Evolutionary conservation across 2,797 vertebrate genomes (phyloP), one percentile per base, ranked within the genome.

Genomic region (Semotilus atromaculatus): DNA sequence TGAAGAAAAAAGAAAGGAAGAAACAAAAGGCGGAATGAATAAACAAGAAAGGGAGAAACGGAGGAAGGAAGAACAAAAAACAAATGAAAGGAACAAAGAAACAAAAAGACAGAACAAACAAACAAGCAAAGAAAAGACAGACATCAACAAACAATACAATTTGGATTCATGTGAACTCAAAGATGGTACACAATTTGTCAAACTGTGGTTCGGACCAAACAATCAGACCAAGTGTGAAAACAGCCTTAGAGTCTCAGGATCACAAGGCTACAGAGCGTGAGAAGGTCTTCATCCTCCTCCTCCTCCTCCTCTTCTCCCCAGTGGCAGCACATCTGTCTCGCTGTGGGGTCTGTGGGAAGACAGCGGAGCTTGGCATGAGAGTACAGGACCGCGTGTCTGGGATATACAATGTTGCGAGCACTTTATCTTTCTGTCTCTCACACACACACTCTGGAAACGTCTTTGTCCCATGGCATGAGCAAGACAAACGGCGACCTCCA

Each of bases 391-490:
- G 8, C 5, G 18, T 64, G 76, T 79, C 76, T 79, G 38, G 76
- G 76, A 66, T 66, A 31, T 48, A 66, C 40, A 45, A 66, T 66
- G 40, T 8, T 45, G 18, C 18, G 76, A 66, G 48, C 14, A 48
- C 53, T 6, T 23, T 51, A 58, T 72, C 31, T 38, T 29, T 71
- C 18, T 1, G 5, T 66, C 76, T 79, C 51, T 60, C 74, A 68
- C 67, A 76, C n/a, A 76, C 38, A 53, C 40, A 64, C 64, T 58
- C 64, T 29, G 40, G 29, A 58, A 81, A 66, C 43, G 2, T 68
- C 53, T 78, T 51, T 19, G 45, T 82, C 40, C 60, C 53, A 86
- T 86, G 80, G 81, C 80, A 82, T 18, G 31, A 68, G 77, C 82
- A 58, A 60, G 74, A 70, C 48, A 60, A 43, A 58, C 48, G 7